phyloP scores from a whole-genome alignment of 2,113 vertebrate species.

The Eidolon helvum region DNA sequence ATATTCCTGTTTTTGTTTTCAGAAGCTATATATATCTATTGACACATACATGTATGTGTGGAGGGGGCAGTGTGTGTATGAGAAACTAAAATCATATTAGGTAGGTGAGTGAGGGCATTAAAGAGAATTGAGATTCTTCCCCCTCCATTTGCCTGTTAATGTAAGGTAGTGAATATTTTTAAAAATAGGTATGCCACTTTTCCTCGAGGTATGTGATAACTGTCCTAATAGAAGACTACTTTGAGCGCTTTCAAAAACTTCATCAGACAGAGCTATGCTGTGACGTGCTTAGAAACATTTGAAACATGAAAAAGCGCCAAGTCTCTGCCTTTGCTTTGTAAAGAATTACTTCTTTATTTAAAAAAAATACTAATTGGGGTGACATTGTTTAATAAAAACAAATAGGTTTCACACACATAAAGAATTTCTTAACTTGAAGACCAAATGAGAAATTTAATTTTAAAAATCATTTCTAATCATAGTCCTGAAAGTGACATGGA shows the following conservation, averaged over 20 bases:
- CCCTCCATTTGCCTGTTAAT: not conserved
- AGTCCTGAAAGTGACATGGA: accelerated
- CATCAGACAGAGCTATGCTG: not conserved
- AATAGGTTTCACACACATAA: not conserved
- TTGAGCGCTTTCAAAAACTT: not conserved
- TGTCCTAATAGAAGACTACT: not conserved
- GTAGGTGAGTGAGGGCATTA: not conserved
- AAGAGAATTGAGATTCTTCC: not conserved
- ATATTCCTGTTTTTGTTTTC: not conserved
- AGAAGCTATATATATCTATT: not conserved
- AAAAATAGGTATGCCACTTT: not conserved
- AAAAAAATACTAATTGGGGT: too few species aligned
- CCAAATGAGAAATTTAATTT: not conserved
- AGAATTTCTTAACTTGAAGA: not conserved
- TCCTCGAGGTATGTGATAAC: not conserved
- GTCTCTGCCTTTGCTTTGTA: not conserved
- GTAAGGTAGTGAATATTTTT: not conserved
- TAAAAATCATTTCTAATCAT: not conserved
- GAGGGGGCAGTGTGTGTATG: not conserved
- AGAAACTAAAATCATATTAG: not conserved
- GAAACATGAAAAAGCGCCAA: not conserved
- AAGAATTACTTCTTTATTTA: not conserved
- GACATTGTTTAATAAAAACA: too few species aligned
- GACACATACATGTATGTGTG: not conserved
- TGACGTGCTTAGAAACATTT: not conserved